Evolutionary conservation across 2,113 vertebrate genomes (phyloP).

Genomic region (Eonycteris spelaea): DNA sequence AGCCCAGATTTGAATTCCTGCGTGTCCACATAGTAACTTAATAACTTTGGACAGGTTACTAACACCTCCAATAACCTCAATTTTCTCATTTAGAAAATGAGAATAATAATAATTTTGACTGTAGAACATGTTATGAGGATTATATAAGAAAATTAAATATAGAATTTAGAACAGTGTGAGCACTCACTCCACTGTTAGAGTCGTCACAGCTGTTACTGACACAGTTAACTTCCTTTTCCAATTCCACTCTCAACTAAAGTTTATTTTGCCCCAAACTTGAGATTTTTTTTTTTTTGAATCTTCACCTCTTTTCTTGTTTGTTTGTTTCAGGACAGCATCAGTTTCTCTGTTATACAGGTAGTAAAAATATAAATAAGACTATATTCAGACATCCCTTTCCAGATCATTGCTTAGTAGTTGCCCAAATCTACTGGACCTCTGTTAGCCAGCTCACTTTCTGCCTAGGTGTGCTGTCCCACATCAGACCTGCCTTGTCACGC

Average conservation of each 20-base stretch:
- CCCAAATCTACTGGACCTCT: background rate
- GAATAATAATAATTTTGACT: background rate
- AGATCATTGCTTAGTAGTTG: background rate
- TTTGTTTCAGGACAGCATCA: background rate
- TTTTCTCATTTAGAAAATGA: background rate
- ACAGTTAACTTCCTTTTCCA: background rate
- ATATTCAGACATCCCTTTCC: background rate
- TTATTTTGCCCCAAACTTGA: background rate
- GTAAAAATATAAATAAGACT: background rate
- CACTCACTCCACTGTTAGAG: background rate
- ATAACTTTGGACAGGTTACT: background rate
- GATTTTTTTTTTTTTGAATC: background rate
- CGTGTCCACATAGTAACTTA: background rate
- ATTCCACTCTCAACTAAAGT: background rate
- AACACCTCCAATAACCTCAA: background rate
- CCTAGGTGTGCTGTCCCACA: rapidly evolving
- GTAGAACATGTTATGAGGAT: background rate
- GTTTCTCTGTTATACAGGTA: background rate
- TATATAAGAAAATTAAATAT: background rate
- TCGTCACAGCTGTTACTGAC: background rate
- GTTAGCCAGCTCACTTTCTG: background rate
- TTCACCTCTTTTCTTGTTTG: too few relatives aligned
- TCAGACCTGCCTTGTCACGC: background rate
- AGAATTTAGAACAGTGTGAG: background rate
- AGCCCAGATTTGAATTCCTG: background rate